Evolutionary conservation across 2,888 invertebrate genomes (phyloP), one percentile per base, ranked within the genome.

Genomic region (Xanthorhoe designata): DNA sequence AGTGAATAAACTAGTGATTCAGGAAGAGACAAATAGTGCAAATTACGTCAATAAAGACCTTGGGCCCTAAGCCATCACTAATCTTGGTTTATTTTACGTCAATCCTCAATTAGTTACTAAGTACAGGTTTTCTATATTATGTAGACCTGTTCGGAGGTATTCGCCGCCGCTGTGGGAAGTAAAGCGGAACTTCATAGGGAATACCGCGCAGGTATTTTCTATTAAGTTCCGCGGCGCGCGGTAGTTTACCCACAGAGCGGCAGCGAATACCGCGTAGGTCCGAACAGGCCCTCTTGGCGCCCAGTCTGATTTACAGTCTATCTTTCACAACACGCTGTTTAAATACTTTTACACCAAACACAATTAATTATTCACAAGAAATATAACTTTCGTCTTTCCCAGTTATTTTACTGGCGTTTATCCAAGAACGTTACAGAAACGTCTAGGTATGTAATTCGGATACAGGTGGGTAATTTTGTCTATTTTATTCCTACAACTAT

Each of bases 401-500:
- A 77, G 80, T 85, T 84, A 82, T 45, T 80, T 77, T 69, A 80
- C 84, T 89, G 89, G 89, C 88, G 69, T 65, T 61, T 52, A 71
- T 85, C 88, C 88, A 89, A 86, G 74, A 61, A 50, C 61, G 66
- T 59, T 57, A 54, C 57, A 58, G 50, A 45, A 54, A 59, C 32
- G 65, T 10, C 13, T 13, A 2, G 38, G 38, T 42, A 42, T 13
- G 38, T 42, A 13, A 13, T 72, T 76, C 74, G 72, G 64, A 72
- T 84, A 83, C 88, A 89, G 89, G 89, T 88, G 87, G 80, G 76
- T 75, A 74, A 75, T 77, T 83, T 84, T 78, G 74, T 79, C 72
- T 75, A 77, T 84, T 86, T 83, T 82, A 82, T 84, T 81, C 78
- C 74, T 76, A 76, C 79, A 78, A 82, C 19, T 85, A 85, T 82